Conservation (phyloP, 2,113 vertebrate species). For the Tachysurus vachellii region DNA sequence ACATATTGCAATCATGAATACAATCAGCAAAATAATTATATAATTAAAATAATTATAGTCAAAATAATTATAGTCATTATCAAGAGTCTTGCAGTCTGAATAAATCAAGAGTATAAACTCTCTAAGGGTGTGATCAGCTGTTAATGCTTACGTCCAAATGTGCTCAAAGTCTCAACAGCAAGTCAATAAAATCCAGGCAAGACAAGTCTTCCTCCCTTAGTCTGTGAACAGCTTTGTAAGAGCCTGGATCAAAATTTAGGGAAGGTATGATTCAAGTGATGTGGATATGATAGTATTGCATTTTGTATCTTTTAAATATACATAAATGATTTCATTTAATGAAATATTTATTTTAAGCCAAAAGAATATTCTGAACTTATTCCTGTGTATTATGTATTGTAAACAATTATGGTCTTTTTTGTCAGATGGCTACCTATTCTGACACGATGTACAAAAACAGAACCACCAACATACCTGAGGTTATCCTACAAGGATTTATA, state of each 20-base stretch:
- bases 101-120: not conserved
- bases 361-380: not conserved
- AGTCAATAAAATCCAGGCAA: slow-evolving; percentile 3
- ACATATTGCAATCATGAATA: too few relatives aligned
- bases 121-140: not conserved
- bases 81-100: not conserved
- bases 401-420: slow-evolving; percentile 10
- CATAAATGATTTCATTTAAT: not conserved
- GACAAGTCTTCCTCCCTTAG: not conserved
- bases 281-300: not conserved
- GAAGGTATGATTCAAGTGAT: not conserved
- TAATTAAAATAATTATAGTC: too few relatives aligned
- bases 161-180: not conserved
- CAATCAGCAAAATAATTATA: too few relatives aligned
- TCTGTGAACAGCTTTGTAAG: not conserved
- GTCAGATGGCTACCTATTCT: slow-evolving; percentile 19
- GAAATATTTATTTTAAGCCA: not conserved
- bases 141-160: not conserved
- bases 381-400: slow-evolving; percentile 3
- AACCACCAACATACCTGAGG: slow-evolving; percentile 35
- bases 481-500: slow-evolving; percentile 65
- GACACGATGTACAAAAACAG: slow-evolving; percentile 20
- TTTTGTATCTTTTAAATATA: not conserved
- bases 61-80: not conserved
- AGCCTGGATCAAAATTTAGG: not conserved